Evolutionary conservation across 1,140 invertebrate genomes (phyloP).

Genomic region (Andricus grossulariae): DNA sequence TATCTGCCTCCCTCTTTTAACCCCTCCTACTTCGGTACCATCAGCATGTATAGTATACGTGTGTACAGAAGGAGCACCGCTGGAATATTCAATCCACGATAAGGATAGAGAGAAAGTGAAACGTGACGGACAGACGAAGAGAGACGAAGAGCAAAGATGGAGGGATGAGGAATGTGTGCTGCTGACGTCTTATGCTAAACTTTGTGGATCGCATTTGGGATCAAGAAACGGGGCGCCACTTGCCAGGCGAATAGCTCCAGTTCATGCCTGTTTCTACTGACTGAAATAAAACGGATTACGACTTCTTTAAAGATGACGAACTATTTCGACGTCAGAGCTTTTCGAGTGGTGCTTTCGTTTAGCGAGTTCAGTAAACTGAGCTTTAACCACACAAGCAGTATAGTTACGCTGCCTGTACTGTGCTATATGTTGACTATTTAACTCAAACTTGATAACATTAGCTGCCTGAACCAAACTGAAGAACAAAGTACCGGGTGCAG

Average conservation of each 20-base stretch:
- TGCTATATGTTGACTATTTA: too few species aligned
- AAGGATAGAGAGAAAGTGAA: slow-evolving; percentile 43
- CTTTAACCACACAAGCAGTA: too few species aligned
- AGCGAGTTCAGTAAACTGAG: too few species aligned
- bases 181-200: slow-evolving; percentile 64
- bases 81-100: slow-evolving; percentile 50
- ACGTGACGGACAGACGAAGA: slow-evolving; percentile 32
- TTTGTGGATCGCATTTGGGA: slow-evolving; percentile 50
- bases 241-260: slow-evolving; percentile 56
- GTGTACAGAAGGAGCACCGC: slow-evolving; percentile 47
- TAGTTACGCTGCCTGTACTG: too few species aligned
- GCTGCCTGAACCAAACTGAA: too few species aligned
- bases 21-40: slow-evolving; percentile 42
- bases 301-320: not conserved
- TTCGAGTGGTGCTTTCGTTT: too few species aligned
- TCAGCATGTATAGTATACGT: slow-evolving; percentile 51
- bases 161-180: slow-evolving; percentile 44
- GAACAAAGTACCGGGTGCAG: too few species aligned
- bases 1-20: slow-evolving; percentile 48
- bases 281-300: slow-evolving; percentile 47
- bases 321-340: too few species aligned
- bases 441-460: too few species aligned
- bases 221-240: slow-evolving; percentile 66
- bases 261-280: slow-evolving; percentile 50
- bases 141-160: slow-evolving; percentile 33